These are phyloP conservation scores for Ichneumoninae sp. DNA, from an alignment of 2,888 invertebrate species.

Conservation along the genomic window DNA sequence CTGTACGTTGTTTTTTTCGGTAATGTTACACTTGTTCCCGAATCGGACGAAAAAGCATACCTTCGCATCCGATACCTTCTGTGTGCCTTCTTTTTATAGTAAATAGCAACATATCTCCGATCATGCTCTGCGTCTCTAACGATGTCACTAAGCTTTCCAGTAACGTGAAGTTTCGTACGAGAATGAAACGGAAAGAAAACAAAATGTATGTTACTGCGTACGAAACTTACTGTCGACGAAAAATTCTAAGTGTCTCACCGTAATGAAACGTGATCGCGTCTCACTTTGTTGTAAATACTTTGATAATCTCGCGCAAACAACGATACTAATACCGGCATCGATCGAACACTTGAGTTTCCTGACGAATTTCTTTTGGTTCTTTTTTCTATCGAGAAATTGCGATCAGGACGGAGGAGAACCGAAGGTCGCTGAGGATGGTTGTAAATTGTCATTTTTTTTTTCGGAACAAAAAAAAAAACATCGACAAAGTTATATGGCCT, in stretches of 20 bases:
- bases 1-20: constrained; percentile 16
- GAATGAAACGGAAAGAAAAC: background rate
- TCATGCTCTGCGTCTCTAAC: background rate
- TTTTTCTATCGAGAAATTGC: constrained; percentile 41
- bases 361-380: constrained; percentile 13
- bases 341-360: constrained; percentile 22
- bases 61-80: background rate
- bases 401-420: constrained; percentile 42
- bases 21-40: constrained; percentile 21
- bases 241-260: background rate
- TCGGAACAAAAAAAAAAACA: constrained; percentile 17
- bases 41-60: constrained; percentile 7
- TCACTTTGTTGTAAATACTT: constrained; percentile 14
- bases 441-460: constrained; percentile 41
- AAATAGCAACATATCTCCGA: constrained; percentile 12
- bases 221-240: constrained; percentile 30
- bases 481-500: constrained; percentile 35
- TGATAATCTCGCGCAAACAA: background rate
- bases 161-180: constrained; percentile 28
- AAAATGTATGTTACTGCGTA: background rate
- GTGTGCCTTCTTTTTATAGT: background rate
- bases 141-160: background rate
- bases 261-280: background rate
- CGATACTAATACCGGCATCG: background rate
- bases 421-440: constrained; percentile 10